Conservation (phyloP, 2,888 invertebrate genomes). For the Xestia sexstrigata region DNA sequence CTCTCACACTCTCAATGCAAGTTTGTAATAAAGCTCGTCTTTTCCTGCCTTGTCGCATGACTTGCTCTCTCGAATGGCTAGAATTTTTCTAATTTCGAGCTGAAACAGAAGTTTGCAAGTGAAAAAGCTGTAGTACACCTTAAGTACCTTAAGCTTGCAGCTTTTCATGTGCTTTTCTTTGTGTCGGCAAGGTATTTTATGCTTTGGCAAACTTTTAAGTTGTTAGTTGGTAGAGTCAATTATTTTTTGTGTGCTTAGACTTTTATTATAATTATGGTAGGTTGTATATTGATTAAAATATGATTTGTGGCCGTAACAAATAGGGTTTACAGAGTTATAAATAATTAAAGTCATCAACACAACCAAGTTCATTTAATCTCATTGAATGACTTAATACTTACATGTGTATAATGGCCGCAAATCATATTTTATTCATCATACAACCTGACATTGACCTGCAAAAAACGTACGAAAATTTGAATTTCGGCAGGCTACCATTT, state of each 20-base stretch:
- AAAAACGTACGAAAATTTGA: too few species aligned
- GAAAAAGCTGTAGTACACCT: constrained; percentile 22
- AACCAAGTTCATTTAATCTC: too few species aligned
- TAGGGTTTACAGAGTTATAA: too few species aligned
- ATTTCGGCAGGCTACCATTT: not conserved
- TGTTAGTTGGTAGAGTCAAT: not conserved
- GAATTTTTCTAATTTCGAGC: constrained; percentile 52
- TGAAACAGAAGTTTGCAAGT: constrained; percentile 50
- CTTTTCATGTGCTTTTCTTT: constrained; percentile 1
- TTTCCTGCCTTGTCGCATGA: constrained; percentile 41
- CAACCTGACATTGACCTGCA: too few species aligned
- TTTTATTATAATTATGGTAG: not conserved
- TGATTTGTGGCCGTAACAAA: too few species aligned
- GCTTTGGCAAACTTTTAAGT: not conserved
- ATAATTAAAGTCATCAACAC: too few species aligned
- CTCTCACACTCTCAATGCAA: not conserved
- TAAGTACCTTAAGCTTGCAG: constrained; percentile 1
- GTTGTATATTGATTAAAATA: too few species aligned
- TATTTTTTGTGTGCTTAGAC: not conserved
- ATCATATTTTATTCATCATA: too few species aligned
- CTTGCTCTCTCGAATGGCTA: constrained; percentile 36
- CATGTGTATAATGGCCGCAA: too few species aligned
- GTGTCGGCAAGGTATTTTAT: not conserved
- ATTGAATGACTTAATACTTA: too few species aligned
- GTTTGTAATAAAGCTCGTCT: constrained; percentile 23